phyloP scores from a whole-genome alignment of 2,888 invertebrate genomes.

The Drosophila austrosaltans region DNA sequence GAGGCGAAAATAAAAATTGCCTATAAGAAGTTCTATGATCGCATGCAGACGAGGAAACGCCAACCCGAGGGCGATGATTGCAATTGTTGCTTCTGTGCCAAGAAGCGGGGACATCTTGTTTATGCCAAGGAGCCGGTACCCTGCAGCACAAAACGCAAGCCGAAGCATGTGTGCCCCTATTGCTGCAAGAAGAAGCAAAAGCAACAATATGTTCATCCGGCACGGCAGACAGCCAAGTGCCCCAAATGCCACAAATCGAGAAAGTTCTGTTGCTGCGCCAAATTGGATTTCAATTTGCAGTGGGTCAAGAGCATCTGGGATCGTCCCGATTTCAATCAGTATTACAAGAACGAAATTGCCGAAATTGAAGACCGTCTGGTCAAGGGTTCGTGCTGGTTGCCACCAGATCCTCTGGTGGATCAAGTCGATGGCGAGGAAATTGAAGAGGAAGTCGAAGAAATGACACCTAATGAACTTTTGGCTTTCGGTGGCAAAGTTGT shows the following conservation, averaged over 20 bases:
- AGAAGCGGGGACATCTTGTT: conserved; percentile 75
- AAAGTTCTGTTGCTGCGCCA: conserved; percentile 74
- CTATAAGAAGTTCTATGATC: conserved; percentile 80
- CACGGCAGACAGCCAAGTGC: conserved; percentile 66
- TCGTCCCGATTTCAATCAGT: conserved; percentile 77
- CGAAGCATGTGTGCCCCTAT: conserved; percentile 69
- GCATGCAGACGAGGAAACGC: conserved; percentile 73
- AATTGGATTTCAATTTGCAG: conserved; percentile 75
- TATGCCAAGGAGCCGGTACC: conserved; percentile 71
- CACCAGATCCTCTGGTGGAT: conserved; percentile 49
- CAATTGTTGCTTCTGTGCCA: conserved; percentile 80
- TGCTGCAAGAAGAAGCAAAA: conserved; percentile 73
- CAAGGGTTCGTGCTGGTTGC: conserved; percentile 69
- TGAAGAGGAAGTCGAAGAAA: conserved; percentile 42
- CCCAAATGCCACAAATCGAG: conserved; percentile 75
- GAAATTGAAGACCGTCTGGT: conserved; percentile 68
- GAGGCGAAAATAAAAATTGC: conserved; percentile 78
- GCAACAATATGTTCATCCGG: conserved; percentile 60
- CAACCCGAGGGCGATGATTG: conserved; percentile 77
- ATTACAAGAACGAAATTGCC: conserved; percentile 76
- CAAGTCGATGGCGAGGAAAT: conserved; percentile 40
- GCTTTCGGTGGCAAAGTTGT: conserved; percentile 60
- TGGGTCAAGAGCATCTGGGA: conserved; percentile 81
- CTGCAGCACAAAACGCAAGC: conserved; percentile 64
- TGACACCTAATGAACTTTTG: conserved; percentile 42